Base-by-base conservation (phyloP, 2,797 vertebrate species). In the Amazonetta brasiliensis region DNA sequence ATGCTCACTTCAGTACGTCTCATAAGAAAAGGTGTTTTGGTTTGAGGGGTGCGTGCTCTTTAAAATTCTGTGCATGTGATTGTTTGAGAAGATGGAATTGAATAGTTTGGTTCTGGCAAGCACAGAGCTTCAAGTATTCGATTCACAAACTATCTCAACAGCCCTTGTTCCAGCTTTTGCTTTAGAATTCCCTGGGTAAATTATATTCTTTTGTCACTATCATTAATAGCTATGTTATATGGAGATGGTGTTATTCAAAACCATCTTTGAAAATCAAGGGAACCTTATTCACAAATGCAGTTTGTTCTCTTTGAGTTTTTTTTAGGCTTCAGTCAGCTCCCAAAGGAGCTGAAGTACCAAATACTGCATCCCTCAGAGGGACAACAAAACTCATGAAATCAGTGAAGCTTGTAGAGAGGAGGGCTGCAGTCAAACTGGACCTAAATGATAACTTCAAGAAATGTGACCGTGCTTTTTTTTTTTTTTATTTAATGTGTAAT, bases 261-360 rank as follows among this genome's bases (percentile, higher is more conserved):
- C 54, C 89, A 43, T 16, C 3, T 64, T 85, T 90, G 74, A 85
- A 89, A 93, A 78, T 77, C 18, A 17, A 89, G 64, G 58, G 26
- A 0, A 0, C 41, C 31, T 92, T 85, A 77, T 82, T 93, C 72
- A 63, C 60, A 87, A 84, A 80, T 50, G 44, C 48, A 77, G 0
- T 71, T 87, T 92, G 33, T 89, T 96, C 50, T 75, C 91, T 71
- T 54, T 64, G 74, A 84, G 44, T 25, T 83, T 84, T 92, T 92
- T 96, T 96, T 94, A 94, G 83, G 23, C 81, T 50, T 50, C 25
- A 50, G 48, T 50, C 25, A 50, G 25, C 48, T 50, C 48, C 48
- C 14, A 50, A 26, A 50, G 48, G 48, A 48, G 48, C 23, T 48
- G 23, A 54, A 94, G 74, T 75, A 84, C 48, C 56, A 62, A 82